A percentile compares a stretch with the other conserved stretches of the same genome.
Conservation (phyloP, 2,888 invertebrate genomes). For the Bruchidius siliquastri region DNA sequence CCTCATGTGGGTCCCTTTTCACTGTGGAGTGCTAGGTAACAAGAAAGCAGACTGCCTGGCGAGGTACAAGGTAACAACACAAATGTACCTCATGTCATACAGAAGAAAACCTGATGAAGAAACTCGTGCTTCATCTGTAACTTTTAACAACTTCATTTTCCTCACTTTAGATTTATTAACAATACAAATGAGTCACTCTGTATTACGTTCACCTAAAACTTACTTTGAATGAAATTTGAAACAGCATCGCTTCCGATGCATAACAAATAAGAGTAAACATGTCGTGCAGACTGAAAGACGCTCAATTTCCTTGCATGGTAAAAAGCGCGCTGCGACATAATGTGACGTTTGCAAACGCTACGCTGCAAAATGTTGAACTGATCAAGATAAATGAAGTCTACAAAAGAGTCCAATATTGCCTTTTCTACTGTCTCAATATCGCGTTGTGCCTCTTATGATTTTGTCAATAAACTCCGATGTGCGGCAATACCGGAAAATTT, state of each 20-base stretch:
- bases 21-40: no score
- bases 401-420: conserved; percentile 20
- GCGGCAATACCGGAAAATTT: background rate
- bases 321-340: background rate
- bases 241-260: background rate
- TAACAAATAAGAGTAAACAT: background rate
- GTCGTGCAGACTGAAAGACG: background rate
- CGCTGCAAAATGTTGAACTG: conserved; percentile 41
- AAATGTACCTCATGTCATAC: no score
- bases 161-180: no score
- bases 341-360: conserved; percentile 13
- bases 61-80: no score
- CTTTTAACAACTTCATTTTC: no score
- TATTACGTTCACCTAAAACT: no score
- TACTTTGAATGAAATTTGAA: background rate
- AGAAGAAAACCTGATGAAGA: no score
- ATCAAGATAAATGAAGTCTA: conserved; percentile 42
- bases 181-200: no score
- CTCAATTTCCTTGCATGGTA: background rate
- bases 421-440: background rate
- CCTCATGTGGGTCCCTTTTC: no score
- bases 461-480: background rate
- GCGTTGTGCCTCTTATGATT: background rate
- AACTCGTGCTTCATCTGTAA: no score
- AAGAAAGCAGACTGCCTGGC: no score